phyloP scores from a whole-genome alignment of 2,113 vertebrate species.

The Larimichthys crocea region DNA sequence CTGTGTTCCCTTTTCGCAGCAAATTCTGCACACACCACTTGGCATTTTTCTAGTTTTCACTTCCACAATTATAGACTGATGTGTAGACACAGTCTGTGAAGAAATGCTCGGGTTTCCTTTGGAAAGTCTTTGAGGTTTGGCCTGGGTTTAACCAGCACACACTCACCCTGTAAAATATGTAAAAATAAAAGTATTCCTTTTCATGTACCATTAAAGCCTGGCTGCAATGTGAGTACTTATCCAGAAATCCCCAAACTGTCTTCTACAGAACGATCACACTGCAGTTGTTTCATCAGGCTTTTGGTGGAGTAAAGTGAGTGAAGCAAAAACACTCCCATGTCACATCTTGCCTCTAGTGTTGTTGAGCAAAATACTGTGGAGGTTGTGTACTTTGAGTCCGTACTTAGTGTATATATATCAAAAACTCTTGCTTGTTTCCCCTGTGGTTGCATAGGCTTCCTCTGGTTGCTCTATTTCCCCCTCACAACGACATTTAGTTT shows the following conservation, averaged over 20 bases:
- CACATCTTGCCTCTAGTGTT: background rate
- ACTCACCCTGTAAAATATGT: background rate
- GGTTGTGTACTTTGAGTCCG: background rate
- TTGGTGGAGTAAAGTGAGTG: too few relatives aligned
- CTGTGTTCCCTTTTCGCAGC: background rate
- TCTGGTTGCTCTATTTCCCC: background rate
- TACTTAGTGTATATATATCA: too few relatives aligned
- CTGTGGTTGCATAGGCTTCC: background rate
- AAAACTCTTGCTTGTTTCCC: background rate
- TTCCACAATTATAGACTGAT: conserved; percentile 31
- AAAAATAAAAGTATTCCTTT: background rate
- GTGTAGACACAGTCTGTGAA: background rate
- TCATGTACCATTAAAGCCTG: background rate
- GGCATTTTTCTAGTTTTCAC: conserved; percentile 7
- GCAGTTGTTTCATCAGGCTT: too few relatives aligned
- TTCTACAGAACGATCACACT: background rate
- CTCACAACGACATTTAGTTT: background rate
- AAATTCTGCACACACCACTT: background rate
- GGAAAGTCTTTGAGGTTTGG: conserved; percentile 50
- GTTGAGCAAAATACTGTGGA: background rate
- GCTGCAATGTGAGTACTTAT: background rate
- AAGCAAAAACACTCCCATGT: conserved; percentile 2
- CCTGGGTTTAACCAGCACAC: background rate
- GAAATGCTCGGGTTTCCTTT: conserved; percentile 4
- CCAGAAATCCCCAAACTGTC: background rate